Evolutionary conservation across 2,888 invertebrate genomes (phyloP).

Genomic region (Drosophila borborema): DNA sequence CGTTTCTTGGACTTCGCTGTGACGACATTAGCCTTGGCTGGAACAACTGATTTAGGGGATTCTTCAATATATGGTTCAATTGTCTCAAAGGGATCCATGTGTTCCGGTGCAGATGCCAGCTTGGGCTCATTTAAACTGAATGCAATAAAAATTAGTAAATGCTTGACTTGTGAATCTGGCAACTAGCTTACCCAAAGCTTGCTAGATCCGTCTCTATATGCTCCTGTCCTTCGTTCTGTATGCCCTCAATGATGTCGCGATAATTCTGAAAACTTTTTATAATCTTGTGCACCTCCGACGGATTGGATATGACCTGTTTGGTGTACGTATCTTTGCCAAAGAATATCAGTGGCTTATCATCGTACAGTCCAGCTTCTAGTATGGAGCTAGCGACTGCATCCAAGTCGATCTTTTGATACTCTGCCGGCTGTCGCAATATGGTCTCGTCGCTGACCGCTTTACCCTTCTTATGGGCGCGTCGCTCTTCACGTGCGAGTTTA

Average conservation of each 20-base stretch:
- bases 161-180: background rate
- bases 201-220: conserved; percentile 39
- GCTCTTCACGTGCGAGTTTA: conserved; percentile 64
- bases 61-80: conserved; percentile 74
- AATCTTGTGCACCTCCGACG: conserved; percentile 78
- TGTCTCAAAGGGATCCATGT: conserved; percentile 70
- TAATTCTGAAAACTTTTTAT: conserved; percentile 83
- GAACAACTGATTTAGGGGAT: conserved; percentile 13
- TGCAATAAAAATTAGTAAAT: background rate
- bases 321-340: conserved; percentile 79
- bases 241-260: conserved; percentile 81
- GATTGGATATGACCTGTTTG: conserved; percentile 65
- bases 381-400: conserved; percentile 77
- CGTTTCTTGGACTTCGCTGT: conserved; percentile 68
- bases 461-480: conserved; percentile 41
- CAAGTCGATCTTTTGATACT: conserved; percentile 83
- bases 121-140: conserved; percentile 56
- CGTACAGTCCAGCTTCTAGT: conserved; percentile 77
- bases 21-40: conserved; percentile 17
- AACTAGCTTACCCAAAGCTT: conserved; percentile 47
- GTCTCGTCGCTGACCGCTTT: conserved; percentile 13
- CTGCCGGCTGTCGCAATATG: conserved; percentile 71
- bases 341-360: conserved; percentile 83
- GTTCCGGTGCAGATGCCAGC: conserved; percentile 37
- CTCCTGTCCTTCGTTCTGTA: conserved; percentile 77